A percentile compares a stretch with the other conserved stretches of the same genome.
These are phyloP conservation scores for Sciurus vulgaris DNA, from an alignment of 2,797 vertebrate genomes.

Conservation along the genomic window DNA sequence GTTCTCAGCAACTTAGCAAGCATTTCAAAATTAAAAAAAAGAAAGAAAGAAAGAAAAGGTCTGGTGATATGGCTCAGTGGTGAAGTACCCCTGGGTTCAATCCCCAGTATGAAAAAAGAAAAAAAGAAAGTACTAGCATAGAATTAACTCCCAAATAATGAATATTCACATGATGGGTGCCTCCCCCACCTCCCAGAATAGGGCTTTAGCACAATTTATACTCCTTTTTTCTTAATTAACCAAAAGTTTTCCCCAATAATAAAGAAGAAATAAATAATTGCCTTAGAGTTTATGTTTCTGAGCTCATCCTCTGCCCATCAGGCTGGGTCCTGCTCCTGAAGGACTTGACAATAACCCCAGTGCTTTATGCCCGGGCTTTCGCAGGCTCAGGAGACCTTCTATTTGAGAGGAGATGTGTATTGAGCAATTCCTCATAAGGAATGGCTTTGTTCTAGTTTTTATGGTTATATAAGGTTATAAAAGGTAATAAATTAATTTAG, in stretches of 20 bases:
- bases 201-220: conserved; percentile 47
- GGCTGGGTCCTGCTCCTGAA: not conserved
- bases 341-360: not conserved
- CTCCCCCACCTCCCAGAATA: not conserved
- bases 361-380: conserved; percentile 31
- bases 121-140: not conserved
- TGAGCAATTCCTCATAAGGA: conserved; percentile 56
- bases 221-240: conserved; percentile 64
- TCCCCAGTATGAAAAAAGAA: no score
- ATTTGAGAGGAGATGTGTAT: conserved; percentile 20
- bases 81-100: no score
- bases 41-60: no score
- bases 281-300: not conserved
- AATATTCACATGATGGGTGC: not conserved
- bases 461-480: conserved; percentile 64
- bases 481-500: conserved; percentile 76
- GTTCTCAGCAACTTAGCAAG: no score
- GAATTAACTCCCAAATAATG: conserved; percentile 16
- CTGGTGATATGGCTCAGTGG: no score
- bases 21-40: no score
- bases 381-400: not conserved
- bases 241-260: conserved; percentile 9
- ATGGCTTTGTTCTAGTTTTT: conserved; percentile 71
- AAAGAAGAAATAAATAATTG: conserved; percentile 55
- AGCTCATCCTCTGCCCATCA: not conserved